Base-by-base conservation (phyloP, 2,113 vertebrate species). In the Sterrhoptilus dennistouni region DNA sequence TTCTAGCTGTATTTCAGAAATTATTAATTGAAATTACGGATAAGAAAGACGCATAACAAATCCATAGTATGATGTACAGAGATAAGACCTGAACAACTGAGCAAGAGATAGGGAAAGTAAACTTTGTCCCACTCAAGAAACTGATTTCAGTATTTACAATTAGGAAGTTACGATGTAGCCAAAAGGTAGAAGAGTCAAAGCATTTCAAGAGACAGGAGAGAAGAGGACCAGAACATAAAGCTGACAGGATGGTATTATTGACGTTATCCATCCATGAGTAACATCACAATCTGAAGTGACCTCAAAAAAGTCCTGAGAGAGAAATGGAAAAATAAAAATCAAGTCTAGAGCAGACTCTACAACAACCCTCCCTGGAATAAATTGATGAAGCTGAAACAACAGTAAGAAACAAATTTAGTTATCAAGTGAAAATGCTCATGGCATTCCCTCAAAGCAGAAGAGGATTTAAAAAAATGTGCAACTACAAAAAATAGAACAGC, bases 201-300 rank as follows among this genome's bases (percentile, higher is more conserved):
- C 49, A 93, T 78, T 92, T 88, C 95, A 95, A 93, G 14, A 93
- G 72, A 89, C 50, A 90, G 78, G 61, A 96, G 70, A 95, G 86
- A 77, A 84, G 81, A 95, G 69, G 92, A 95, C 64, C 87, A 95
- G 78, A 95, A 83, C 60, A 91, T 66, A 95, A 93, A 89, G 92
- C 77, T 90, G 78, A 85, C 69, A 95, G 93, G 89, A 92, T 90
- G 74, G 79, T 49, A 88, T 83, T 94, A 87, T 5, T 94, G 93
- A 89, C 17, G 11, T 75, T 94, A 94, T 87, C 89, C 84, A 87
- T 54, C 92, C 89, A 85, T 76, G 71, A 94, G 92, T 49, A 68
- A 84, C 84, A 93, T 50, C 86, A 66, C 89, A 79, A 69, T 82
- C 80, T 95, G 91, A 95, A 83, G 78, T 70, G 75, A 96, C 47